Conservation (phyloP, 2,888 invertebrate genomes). For the Acrobasis suavella region DNA sequence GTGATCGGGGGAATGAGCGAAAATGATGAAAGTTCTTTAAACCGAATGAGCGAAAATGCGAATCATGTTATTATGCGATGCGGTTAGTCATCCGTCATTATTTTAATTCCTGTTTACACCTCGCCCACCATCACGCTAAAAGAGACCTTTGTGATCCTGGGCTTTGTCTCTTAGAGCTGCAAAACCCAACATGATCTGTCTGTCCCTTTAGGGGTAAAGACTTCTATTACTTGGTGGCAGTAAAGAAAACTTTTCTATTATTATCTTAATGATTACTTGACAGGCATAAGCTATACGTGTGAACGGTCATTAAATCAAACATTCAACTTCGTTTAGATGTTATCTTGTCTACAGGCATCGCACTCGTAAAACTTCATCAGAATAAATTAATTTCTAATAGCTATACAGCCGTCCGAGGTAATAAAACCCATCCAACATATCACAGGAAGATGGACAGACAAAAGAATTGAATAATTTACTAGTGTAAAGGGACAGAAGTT, state of each 20-base stretch:
- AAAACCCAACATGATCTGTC: too few species aligned
- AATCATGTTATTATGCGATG: too few species aligned
- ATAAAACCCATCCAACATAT: slow-evolving; percentile 4
- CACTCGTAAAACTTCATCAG: slow-evolving; percentile 15
- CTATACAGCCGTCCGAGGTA: background rate
- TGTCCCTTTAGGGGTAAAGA: too few species aligned
- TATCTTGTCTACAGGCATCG: slow-evolving; percentile 6
- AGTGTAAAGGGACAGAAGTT: slow-evolving; percentile 17
- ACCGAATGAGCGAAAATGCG: too few species aligned
- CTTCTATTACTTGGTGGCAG: background rate
- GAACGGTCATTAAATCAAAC: slow-evolving; percentile 6
- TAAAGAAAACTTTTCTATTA: background rate
- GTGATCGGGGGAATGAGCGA: too few species aligned
- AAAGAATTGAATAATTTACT: slow-evolving; percentile 15
- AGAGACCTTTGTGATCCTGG: too few species aligned
- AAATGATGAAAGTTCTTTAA: too few species aligned
- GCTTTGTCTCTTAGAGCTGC: too few species aligned
- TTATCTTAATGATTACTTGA: background rate
- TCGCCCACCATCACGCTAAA: too few species aligned
- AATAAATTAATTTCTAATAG: slow-evolving; percentile 16
- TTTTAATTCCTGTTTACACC: too few species aligned
- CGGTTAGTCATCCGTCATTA: too few species aligned
- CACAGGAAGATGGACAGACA: slow-evolving; percentile 3
- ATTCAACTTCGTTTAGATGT: slow-evolving; percentile 6
- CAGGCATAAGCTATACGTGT: background rate